Evolutionary conservation across 2,113 vertebrate genomes (phyloP).

Genomic region (Peromyscus maniculatus): DNA sequence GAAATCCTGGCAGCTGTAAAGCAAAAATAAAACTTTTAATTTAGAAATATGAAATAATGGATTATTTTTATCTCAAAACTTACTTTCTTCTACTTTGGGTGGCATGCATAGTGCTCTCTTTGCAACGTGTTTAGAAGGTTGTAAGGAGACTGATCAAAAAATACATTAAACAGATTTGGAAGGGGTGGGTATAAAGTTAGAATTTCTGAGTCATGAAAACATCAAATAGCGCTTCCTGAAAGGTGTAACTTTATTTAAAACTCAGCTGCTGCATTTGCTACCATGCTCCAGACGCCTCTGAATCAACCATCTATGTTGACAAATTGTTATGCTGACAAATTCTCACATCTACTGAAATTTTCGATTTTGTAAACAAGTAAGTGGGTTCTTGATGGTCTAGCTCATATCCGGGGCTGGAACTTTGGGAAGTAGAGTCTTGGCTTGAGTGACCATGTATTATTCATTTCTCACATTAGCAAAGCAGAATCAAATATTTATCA

Average conservation of each 20-base stretch:
- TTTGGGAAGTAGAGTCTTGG: slow-evolving; percentile 34
- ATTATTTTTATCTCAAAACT: slow-evolving; percentile 44
- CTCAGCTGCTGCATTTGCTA: slow-evolving; percentile 62
- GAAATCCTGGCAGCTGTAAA: neutral
- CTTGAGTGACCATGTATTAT: slow-evolving; percentile 35
- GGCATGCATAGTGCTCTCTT: neutral
- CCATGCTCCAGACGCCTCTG: slow-evolving; percentile 75
- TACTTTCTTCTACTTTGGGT: slow-evolving; percentile 38
- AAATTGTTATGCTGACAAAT: slow-evolving; percentile 81
- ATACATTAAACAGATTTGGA: slow-evolving; percentile 78
- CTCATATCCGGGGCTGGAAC: slow-evolving; percentile 37
- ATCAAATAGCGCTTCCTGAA: slow-evolving; percentile 76
- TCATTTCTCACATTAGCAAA: slow-evolving; percentile 54
- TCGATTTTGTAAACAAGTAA: slow-evolving; percentile 80
- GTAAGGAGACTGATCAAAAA: slow-evolving; percentile 75
- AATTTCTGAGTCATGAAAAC: slow-evolving; percentile 84
- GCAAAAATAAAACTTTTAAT: slow-evolving; percentile 52
- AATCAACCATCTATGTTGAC: slow-evolving; percentile 78
- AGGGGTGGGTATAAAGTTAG: slow-evolving; percentile 84
- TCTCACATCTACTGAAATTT: slow-evolving; percentile 76
- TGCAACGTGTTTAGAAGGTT: slow-evolving; percentile 62
- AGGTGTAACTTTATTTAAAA: slow-evolving; percentile 80
- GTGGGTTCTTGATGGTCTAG: slow-evolving; percentile 50
- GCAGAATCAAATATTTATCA: slow-evolving; percentile 63
- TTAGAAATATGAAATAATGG: slow-evolving; percentile 60